Evolutionary conservation across 2,888 invertebrate species (phyloP).

Genomic region (Yponomeuta evonymella): DNA sequence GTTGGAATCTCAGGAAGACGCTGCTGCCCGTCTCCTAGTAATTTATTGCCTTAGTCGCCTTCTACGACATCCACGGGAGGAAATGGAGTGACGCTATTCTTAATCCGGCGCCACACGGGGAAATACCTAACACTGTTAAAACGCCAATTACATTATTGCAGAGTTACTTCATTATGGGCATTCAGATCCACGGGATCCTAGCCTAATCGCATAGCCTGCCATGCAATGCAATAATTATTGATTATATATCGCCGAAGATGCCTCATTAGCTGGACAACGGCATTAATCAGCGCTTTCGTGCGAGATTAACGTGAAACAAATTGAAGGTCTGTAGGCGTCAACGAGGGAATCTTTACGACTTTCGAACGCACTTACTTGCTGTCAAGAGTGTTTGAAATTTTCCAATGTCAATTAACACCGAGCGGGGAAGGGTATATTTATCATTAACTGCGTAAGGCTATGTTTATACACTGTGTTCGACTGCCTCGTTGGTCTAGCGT

Average conservation of each 20-base stretch:
- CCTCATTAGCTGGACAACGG: slow-evolving; percentile 60
- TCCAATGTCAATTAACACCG: slow-evolving; percentile 52
- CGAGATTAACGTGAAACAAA: slow-evolving; percentile 65
- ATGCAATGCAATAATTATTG: slow-evolving; percentile 39
- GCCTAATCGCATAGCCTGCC: background rate
- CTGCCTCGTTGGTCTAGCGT: no score
- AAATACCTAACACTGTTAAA: no score
- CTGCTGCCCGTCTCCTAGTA: no score
- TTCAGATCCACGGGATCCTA: no score
- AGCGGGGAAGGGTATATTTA: slow-evolving; percentile 35
- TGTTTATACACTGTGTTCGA: no score
- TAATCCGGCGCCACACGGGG: no score
- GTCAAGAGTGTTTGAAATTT: slow-evolving; percentile 29
- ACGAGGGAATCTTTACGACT: slow-evolving; percentile 53
- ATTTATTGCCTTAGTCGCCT: no score
- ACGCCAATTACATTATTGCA: no score
- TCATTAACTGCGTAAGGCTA: slow-evolving; percentile 23
- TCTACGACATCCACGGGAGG: no score
- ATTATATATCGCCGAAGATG: slow-evolving; percentile 51
- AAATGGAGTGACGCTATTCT: no score
- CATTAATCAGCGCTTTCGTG: slow-evolving; percentile 63
- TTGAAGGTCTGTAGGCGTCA: slow-evolving; percentile 51
- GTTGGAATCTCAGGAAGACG: no score
- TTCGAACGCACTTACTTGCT: slow-evolving; percentile 34
- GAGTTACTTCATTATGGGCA: no score